Conservation (phyloP, 2,113 vertebrate genomes). For the Synodontis membranacea region DNA sequence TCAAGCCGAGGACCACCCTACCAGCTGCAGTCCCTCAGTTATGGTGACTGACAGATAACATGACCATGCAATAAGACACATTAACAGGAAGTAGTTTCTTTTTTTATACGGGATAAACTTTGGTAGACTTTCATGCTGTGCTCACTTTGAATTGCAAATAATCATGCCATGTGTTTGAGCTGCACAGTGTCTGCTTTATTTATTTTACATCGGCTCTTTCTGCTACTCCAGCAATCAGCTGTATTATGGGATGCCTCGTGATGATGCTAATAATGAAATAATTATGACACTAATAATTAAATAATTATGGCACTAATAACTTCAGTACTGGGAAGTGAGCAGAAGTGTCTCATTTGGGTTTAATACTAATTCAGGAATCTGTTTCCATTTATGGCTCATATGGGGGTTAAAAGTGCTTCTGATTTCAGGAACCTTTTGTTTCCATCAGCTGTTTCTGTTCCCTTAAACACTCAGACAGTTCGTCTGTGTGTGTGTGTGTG, state of each 20-base stretch:
- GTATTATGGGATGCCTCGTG: neutral
- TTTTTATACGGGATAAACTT: neutral
- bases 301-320: no score
- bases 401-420: neutral
- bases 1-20: neutral
- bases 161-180: neutral
- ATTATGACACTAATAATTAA: neutral
- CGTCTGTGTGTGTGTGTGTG: neutral
- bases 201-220: neutral
- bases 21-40: neutral
- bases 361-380: neutral
- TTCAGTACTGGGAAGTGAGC: neutral
- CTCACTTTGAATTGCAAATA: neutral
- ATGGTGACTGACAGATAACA: neutral
- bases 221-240: neutral
- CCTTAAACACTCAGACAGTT: neutral
- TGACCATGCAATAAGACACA: neutral
- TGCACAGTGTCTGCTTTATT: neutral
- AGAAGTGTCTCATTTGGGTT: neutral
- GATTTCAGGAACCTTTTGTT: neutral
- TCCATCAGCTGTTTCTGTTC: slow-evolving; percentile 8
- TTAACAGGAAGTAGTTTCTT: neutral
- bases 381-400: neutral
- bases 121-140: neutral
- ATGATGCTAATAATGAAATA: neutral